Evolutionary conservation across 1,140 invertebrate species (phyloP).

Genomic region (Armadillidium nasatum): DNA sequence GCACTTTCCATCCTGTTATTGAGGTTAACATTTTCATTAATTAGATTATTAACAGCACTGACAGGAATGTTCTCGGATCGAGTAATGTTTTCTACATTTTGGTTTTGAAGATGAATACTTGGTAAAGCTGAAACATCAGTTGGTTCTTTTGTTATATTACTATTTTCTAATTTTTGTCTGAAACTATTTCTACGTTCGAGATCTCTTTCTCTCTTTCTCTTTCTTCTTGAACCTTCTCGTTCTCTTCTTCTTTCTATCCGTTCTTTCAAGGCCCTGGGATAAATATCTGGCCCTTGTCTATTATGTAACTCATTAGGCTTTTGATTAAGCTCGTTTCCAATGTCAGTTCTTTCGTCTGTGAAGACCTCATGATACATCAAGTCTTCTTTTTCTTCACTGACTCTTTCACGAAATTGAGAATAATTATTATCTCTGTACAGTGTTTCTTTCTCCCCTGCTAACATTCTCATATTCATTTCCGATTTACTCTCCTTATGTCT

Average conservation of each 20-base stretch:
- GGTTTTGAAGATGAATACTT: neutral
- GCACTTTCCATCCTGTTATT: neutral
- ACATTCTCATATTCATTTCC: neutral
- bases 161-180: neutral
- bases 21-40: neutral
- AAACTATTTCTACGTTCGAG: neutral
- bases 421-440: neutral
- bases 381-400: neutral
- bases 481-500: neutral
- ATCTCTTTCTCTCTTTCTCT: slow-evolving; percentile 1
- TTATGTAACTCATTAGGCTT: neutral
- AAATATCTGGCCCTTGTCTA: neutral
- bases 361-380: neutral
- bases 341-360: neutral
- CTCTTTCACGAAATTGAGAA: neutral
- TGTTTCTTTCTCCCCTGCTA: neutral
- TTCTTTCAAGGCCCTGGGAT: neutral
- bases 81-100: neutral
- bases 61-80: neutral
- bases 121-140: neutral
- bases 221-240: neutral
- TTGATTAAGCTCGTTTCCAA: neutral
- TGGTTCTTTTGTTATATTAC: neutral
- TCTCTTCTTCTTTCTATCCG: slow-evolving; percentile 1
- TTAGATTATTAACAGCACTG: neutral